Evolutionary conservation across 2,888 invertebrate genomes (phyloP), one percentile per base, ranked within the genome.

Genomic region (Phyllotreta cruciferae): DNA sequence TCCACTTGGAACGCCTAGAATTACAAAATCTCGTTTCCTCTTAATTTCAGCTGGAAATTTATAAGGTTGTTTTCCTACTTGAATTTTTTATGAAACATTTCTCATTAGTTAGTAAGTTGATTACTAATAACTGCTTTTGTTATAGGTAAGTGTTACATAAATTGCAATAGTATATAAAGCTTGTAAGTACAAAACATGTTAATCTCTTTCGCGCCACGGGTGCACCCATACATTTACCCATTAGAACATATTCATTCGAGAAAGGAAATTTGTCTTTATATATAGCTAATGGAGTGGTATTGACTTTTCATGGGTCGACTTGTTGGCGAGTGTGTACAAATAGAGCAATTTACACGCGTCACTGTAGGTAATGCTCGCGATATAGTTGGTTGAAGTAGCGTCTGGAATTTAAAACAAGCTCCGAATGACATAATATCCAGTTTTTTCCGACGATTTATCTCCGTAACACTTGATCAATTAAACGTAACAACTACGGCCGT

Each of bases 261-360:
- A 60, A 58, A 58, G 58, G 58, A 58, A 58, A 60, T 60, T 53
- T 60, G 52, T 60, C 52, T 60, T 60, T 60, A 49, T 53, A 44
- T 35, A n/a, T 44, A 8, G 60, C 44, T 60, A 58, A 58, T 58
- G 57, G 50, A 50, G 49, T 58, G 39, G 57, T 58, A 58, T 50
- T 58, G 57, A 60, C 60, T 60, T 60, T 60, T 60, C 60, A 60
- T 60, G 60, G 60, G 14, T 49, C 58, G 49, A 39, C 38, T 50
- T 50, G 47, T 41, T 36, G 13, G 36, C 52, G 41, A 35, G 42
- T 52, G 35, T 50, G 52, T 58, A 61, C 42, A 56, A 54, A 61
- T 57, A 61, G 61, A 64, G 64, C 54, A 61, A 62, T 58, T 52
- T 50, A 62, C 62, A 62, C 62, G 62, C 56, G 62, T 62, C 52